phyloP scores from a whole-genome alignment of 2,888 invertebrate species.

The Andrena marginata region DNA sequence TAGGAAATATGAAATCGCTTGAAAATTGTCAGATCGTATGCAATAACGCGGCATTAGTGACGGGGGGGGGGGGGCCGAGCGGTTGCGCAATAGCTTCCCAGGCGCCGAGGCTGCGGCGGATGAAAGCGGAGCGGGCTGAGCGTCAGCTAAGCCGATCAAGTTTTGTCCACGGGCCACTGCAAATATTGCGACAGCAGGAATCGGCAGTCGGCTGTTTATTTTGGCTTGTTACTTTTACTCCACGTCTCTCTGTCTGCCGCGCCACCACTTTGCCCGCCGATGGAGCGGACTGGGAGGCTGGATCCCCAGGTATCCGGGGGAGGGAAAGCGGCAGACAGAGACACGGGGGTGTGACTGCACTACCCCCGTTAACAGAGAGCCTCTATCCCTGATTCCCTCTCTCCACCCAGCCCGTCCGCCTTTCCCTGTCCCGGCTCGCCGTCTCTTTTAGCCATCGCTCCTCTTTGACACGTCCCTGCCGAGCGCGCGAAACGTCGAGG shows the following conservation, averaged over 20 bases:
- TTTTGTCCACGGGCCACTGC: slow-evolving; percentile 70
- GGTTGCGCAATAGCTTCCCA: slow-evolving; percentile 61
- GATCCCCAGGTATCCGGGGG: slow-evolving; percentile 27
- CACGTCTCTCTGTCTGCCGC: slow-evolving; percentile 41
- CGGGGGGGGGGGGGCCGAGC: slow-evolving; percentile 16
- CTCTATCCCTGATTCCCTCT: neutral
- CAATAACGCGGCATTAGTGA: slow-evolving; percentile 79
- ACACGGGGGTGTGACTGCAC: slow-evolving; percentile 9
- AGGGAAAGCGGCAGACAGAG: slow-evolving; percentile 43
- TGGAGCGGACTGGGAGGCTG: slow-evolving; percentile 22
- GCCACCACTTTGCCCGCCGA: slow-evolving; percentile 35
- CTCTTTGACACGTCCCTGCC: slow-evolving; percentile 8
- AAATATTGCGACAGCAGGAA: slow-evolving; percentile 77
- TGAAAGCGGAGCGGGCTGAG: too few relatives aligned
- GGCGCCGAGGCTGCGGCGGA: neutral
- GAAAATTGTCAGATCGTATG: slow-evolving; percentile 78
- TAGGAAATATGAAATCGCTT: slow-evolving; percentile 78
- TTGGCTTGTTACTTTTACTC: slow-evolving; percentile 74
- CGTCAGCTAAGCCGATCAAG: slow-evolving; percentile 49
- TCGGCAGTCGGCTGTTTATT: slow-evolving; percentile 77
- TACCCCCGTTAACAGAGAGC: neutral
- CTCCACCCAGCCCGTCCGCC: neutral
- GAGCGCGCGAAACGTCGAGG: slow-evolving; percentile 6
- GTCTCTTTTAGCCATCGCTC: slow-evolving; percentile 6
- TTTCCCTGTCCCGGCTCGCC: neutral